Evolutionary conservation across 2,113 vertebrate genomes (phyloP).

Genomic region (Bubo bubo): DNA sequence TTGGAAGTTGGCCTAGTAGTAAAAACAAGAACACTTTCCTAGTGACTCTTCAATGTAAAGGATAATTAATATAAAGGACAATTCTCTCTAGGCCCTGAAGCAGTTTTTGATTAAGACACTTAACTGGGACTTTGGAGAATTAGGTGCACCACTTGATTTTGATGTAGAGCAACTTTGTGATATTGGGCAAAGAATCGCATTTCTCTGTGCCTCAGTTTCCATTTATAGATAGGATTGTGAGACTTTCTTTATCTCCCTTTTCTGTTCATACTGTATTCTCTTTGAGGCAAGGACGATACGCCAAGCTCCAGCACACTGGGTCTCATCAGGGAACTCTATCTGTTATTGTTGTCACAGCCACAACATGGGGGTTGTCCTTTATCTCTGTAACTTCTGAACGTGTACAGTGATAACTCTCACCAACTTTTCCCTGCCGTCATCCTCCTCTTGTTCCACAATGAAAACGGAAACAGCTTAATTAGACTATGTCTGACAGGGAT

Average conservation of each 20-base stretch:
- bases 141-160: constrained; percentile 7
- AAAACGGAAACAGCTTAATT: constrained; percentile 46
- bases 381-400: constrained; percentile 27
- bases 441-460: not conserved
- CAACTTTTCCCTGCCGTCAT: constrained; percentile 23
- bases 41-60: constrained; percentile 19
- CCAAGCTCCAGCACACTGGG: not conserved
- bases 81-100: constrained; percentile 59
- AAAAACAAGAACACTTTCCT: constrained; percentile 17
- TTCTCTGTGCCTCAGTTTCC: constrained; percentile 19
- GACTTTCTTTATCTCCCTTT: not conserved
- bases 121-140: constrained; percentile 46
- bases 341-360: constrained; percentile 28
- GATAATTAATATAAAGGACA: constrained; percentile 65
- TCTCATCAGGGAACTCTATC: not conserved
- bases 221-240: not conserved
- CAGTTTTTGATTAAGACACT: constrained; percentile 60
- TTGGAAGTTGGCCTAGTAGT: constrained; percentile 32
- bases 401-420: constrained; percentile 5
- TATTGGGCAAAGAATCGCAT: not conserved
- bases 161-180: constrained; percentile 1
- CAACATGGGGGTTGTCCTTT: constrained; percentile 23
- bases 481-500: not conserved
- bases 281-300: not conserved
- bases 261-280: not conserved